Conservation (phyloP, 2,113 vertebrate genomes). For the Salminus brasiliensis region DNA sequence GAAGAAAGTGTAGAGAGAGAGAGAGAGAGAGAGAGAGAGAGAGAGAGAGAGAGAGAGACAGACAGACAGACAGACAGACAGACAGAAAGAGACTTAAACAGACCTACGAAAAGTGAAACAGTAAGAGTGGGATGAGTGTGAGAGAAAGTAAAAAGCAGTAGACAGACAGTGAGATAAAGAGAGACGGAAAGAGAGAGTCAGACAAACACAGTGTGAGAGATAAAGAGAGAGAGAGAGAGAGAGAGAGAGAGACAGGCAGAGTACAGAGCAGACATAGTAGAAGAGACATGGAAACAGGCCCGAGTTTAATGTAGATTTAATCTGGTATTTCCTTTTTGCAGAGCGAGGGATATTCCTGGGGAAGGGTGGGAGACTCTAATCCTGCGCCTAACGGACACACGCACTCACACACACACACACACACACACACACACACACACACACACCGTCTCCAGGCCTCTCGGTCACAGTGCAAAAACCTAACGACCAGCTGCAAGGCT, state of each 20-base stretch:
- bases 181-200: neutral
- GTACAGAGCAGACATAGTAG: neutral
- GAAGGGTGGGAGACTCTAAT: constrained; percentile 61
- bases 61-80: constrained; percentile 7
- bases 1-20: neutral
- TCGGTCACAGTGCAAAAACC: constrained; percentile 2
- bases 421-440: constrained; percentile 37
- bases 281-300: constrained; percentile 52
- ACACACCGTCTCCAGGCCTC: constrained; percentile 22
- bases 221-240: constrained; percentile 5
- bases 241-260: constrained; percentile 6
- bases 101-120: neutral
- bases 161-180: neutral
- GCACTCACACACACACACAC: constrained; percentile 34
- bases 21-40: constrained; percentile 17
- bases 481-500: constrained; percentile 25
- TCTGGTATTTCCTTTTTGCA: constrained; percentile 77
- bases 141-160: too few species aligned
- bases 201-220: constrained; percentile 17
- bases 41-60: constrained; percentile 42
- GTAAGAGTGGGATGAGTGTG: neutral
- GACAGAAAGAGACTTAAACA: neutral
- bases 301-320: constrained; percentile 62
- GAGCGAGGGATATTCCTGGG: constrained; percentile 54
- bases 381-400: constrained; percentile 50